phyloP scores from a whole-genome alignment of 2,797 vertebrate species.

The Pitangus sulphuratus region DNA sequence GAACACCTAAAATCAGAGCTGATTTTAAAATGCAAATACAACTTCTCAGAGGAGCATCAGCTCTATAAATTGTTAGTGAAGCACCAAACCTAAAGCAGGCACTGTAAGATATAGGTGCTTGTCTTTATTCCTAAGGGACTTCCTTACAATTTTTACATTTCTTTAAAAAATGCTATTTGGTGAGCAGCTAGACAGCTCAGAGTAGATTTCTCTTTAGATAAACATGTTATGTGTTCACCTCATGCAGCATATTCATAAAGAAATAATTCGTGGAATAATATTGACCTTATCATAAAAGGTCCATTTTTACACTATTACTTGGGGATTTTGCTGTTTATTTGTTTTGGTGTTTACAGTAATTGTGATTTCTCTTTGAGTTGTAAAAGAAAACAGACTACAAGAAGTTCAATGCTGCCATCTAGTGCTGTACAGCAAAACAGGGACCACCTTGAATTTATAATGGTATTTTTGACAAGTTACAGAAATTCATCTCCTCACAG shows the following conservation, averaged over 20 bases:
- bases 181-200: neutral
- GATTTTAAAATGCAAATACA: neutral
- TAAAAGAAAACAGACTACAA: neutral
- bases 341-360: neutral
- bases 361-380: neutral
- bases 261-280: neutral
- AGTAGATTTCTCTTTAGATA: neutral
- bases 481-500: neutral
- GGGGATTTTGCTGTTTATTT: neutral
- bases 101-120: neutral
- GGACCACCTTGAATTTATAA: neutral
- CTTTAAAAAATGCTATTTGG: neutral
- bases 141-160: neutral
- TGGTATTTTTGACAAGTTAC: neutral
- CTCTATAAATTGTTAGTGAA: slow-evolving; percentile 30
- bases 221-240: neutral
- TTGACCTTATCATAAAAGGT: neutral
- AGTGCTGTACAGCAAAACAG: slow-evolving; percentile 21
- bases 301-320: neutral
- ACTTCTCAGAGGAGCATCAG: neutral
- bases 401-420: slow-evolving; percentile 78
- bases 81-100: slow-evolving; percentile 45
- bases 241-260: neutral
- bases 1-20: neutral
- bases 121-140: neutral